These are phyloP conservation scores for Lasioglossum zephyrum DNA, from an alignment of 2,888 invertebrate genomes.

Conservation along the genomic window DNA sequence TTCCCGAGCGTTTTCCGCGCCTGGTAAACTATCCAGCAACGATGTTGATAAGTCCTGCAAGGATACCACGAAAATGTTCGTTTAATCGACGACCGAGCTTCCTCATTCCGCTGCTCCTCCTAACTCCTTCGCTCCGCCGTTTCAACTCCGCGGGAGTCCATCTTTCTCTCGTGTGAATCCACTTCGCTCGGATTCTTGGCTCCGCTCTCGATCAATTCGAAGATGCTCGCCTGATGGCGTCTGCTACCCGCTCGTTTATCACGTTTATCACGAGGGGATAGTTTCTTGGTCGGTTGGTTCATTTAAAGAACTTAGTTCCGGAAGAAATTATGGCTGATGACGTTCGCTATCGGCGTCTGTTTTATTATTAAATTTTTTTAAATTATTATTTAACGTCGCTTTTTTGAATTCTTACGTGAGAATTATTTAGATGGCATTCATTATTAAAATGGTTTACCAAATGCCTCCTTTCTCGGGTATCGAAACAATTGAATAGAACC, in stretches of 20 bases:
- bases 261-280: not conserved
- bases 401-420: too few species aligned
- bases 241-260: conserved; percentile 8
- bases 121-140: not conserved
- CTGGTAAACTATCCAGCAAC: not conserved
- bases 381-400: too few species aligned
- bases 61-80: not conserved
- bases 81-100: not conserved
- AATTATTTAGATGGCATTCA: too few species aligned
- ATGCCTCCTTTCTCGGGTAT: too few species aligned
- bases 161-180: not conserved
- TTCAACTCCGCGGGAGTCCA: not conserved
- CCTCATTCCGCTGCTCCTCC: not conserved
- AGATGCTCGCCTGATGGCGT: not conserved
- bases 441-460: not conserved
- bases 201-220: not conserved
- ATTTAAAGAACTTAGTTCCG: not conserved
- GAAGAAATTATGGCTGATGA: too few species aligned
- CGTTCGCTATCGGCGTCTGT: too few species aligned
- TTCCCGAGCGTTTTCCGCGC: not conserved
- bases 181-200: too few species aligned
- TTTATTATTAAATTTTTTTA: too few species aligned
- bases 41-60: conserved; percentile 4
- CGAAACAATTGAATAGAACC: too few species aligned
- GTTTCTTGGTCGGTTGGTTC: not conserved